These are phyloP conservation scores for Allobates femoralis DNA, from an alignment of 2,797 vertebrate genomes.

Conservation along the genomic window DNA sequence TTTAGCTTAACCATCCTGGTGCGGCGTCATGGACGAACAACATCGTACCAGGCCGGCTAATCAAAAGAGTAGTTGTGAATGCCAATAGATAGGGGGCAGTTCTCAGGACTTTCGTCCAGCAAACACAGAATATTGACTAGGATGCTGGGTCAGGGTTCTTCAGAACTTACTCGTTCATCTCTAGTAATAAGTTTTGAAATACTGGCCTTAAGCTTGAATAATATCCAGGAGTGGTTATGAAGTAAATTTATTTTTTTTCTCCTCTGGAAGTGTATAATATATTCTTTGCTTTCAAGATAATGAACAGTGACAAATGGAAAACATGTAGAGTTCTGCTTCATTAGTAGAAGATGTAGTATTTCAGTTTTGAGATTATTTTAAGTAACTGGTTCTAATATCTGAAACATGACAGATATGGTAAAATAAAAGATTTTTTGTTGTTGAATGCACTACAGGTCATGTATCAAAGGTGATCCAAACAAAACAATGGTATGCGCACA, in stretches of 20 bases:
- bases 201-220: not conserved
- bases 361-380: not conserved
- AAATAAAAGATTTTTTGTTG: not conserved
- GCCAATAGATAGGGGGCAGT: too few relatives aligned
- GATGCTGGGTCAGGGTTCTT: not conserved
- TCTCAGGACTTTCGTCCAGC: too few relatives aligned
- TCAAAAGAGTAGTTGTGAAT: too few relatives aligned
- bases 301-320: slow-evolving; percentile 10
- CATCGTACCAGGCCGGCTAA: too few relatives aligned
- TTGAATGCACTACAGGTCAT: not conserved
- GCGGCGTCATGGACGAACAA: too few relatives aligned
- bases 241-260: not conserved
- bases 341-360: not conserved
- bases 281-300: slow-evolving; percentile 11
- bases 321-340: not conserved
- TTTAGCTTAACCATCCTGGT: too few relatives aligned
- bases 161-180: not conserved
- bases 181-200: not conserved
- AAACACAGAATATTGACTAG: too few relatives aligned
- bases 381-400: slow-evolving; percentile 4
- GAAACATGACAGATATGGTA: not conserved
- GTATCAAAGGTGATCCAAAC: not conserved
- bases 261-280: not conserved
- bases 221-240: not conserved
- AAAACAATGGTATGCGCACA: not conserved